phyloP scores from a whole-genome alignment of 2,797 vertebrate species.

The Mormyrops boulengeri region DNA sequence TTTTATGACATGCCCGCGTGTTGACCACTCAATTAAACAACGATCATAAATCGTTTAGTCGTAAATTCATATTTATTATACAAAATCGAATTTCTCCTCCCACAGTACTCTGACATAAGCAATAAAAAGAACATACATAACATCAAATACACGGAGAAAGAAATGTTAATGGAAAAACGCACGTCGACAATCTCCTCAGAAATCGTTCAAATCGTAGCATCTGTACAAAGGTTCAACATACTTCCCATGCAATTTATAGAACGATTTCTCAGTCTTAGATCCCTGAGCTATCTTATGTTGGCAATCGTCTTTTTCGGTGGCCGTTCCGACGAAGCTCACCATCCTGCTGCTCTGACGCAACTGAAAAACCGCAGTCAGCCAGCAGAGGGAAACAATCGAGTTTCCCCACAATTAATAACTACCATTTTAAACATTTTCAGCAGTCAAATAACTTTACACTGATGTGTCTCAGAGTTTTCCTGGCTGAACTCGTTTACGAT shows the following conservation, averaged over 20 bases:
- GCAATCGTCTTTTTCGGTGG: not conserved
- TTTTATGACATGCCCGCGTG: not conserved
- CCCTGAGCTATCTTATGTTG: not conserved
- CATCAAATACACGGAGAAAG: constrained; percentile 13
- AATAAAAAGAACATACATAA: constrained; percentile 21
- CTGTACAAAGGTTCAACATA: constrained; percentile 3
- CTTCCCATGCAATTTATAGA: constrained; percentile 15
- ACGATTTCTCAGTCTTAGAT: constrained; percentile 2
- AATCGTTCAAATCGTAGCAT: not conserved
- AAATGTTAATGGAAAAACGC: constrained; percentile 12
- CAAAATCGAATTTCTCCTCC: constrained; percentile 20
- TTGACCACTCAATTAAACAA: not conserved
- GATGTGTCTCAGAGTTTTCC: not conserved
- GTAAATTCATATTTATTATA: constrained; percentile 32
- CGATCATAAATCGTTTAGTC: not conserved
- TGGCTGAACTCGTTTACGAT: not conserved
- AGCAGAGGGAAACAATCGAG: not conserved
- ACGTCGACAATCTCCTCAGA: not conserved
- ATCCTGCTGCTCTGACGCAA: not conserved
- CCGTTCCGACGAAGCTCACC: constrained; percentile 13
- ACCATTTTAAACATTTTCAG: not conserved
- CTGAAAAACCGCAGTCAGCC: not conserved
- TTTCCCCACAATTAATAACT: not conserved
- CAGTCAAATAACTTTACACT: not conserved
- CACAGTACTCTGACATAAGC: constrained; percentile 22